phyloP scores from a whole-genome alignment of 2,797 vertebrate genomes.

The Stomatorhinus walkeri region DNA sequence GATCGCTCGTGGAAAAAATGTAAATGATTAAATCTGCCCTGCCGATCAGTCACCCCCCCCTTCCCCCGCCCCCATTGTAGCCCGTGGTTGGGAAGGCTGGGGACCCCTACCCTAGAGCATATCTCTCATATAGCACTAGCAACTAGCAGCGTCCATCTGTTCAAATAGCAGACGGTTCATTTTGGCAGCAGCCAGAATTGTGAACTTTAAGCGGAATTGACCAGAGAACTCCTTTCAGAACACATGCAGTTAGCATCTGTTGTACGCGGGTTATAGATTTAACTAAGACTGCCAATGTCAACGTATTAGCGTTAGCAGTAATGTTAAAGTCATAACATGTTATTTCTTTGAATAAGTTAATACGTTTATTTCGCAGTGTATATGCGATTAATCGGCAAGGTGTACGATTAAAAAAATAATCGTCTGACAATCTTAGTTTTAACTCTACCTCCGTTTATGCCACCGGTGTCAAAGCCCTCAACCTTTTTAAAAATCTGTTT shows the following conservation, averaged over 20 bases:
- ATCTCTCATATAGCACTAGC: background rate
- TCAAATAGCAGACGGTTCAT: background rate
- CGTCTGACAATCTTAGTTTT: background rate
- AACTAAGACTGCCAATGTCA: background rate
- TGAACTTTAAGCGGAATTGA: background rate
- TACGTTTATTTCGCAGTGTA: background rate
- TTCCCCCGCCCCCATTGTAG: background rate
- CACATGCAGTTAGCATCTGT: background rate
- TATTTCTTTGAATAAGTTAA: background rate
- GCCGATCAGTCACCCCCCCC: background rate
- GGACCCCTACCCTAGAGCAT: background rate
- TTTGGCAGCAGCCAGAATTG: background rate
- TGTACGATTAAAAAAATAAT: background rate
- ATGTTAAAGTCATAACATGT: background rate
- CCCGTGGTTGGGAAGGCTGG: background rate
- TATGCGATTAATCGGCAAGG: background rate
- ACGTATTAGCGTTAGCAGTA: background rate
- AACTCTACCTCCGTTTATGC: background rate
- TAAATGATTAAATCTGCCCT: background rate
- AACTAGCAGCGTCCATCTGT: background rate
- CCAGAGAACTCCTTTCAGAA: background rate
- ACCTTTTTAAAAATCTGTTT: background rate
- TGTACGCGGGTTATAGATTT: background rate
- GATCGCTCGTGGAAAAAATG: background rate
- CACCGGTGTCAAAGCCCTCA: background rate